These are phyloP conservation scores for Helicolenus hilgendorfi DNA, from an alignment of 2,797 vertebrate genomes.

Conservation along the genomic window DNA sequence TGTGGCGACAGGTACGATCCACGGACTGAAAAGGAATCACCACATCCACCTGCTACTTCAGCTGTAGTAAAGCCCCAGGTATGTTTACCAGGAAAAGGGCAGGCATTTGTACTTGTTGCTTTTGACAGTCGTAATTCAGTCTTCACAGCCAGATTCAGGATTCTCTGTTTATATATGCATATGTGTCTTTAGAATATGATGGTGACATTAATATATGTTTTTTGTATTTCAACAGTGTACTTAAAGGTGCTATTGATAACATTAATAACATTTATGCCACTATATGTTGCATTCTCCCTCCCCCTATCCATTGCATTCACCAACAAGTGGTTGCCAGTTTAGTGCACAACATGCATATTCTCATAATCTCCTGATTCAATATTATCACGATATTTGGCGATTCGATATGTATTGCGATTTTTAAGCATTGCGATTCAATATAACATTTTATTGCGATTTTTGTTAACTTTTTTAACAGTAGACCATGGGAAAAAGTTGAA, in stretches of 20 bases:
- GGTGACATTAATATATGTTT: background rate
- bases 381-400: too few species aligned
- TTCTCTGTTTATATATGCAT: background rate
- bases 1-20: conserved; percentile 43
- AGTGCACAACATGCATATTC: too few species aligned
- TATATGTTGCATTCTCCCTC: too few species aligned
- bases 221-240: background rate
- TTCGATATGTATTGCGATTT: too few species aligned
- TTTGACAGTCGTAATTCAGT: background rate
- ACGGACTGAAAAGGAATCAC: conserved; percentile 43
- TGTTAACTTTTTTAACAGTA: too few species aligned
- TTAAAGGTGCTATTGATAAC: background rate
- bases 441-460: too few species aligned
- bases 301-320: too few species aligned
- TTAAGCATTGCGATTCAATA: too few species aligned
- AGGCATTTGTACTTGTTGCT: background rate
- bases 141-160: background rate
- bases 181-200: background rate
- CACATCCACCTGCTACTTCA: conserved; percentile 19
- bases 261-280: too few species aligned
- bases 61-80: background rate
- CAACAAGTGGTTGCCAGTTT: too few species aligned
- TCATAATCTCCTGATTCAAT: too few species aligned
- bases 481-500: too few species aligned
- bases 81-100: background rate